These are phyloP conservation scores for Sebastes umbrosus DNA, from an alignment of 2,797 vertebrate genomes.

Conservation along the genomic window DNA sequence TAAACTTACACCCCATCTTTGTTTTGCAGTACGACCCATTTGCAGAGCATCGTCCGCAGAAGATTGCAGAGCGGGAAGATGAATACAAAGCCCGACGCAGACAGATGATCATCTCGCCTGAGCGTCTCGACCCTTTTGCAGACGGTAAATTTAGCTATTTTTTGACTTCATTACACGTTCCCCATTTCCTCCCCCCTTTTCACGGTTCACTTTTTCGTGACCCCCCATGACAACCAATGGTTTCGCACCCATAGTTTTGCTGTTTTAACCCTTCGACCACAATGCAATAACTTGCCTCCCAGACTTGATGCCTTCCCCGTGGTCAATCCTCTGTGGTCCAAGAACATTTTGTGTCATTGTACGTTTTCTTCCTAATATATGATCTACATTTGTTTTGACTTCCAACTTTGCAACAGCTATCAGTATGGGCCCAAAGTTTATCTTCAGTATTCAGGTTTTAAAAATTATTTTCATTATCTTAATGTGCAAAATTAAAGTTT, in stretches of 20 bases:
- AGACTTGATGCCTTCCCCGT: constrained; percentile 69
- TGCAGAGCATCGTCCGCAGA: constrained; percentile 95
- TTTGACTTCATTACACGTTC: constrained; percentile 44
- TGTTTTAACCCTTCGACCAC: constrained; percentile 84
- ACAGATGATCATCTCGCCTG: constrained; percentile 99
- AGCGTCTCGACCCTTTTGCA: constrained; percentile 98
- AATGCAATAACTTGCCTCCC: constrained; percentile 79
- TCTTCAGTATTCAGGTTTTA: background rate
- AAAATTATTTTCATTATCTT: background rate
- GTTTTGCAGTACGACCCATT: constrained; percentile 94
- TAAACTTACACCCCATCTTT: background rate
- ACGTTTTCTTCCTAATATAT: background rate
- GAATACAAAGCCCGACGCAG: constrained; percentile 96
- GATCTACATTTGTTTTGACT: constrained; percentile 5
- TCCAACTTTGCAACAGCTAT: background rate
- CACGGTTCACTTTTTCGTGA: constrained; percentile 56
- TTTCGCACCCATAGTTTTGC: constrained; percentile 55
- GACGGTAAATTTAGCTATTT: constrained; percentile 91
- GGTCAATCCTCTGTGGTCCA: constrained; percentile 61
- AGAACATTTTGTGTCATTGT: constrained; percentile 18
- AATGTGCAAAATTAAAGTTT: background rate
- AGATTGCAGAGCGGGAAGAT: constrained; percentile 97
- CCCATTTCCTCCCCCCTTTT: constrained; percentile 37
- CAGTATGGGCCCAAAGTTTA: constrained; percentile 4
- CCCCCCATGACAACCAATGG: constrained; percentile 49